phyloP scores from a whole-genome alignment of 2,797 vertebrate genomes.

The Pseudochromis fuscus region DNA sequence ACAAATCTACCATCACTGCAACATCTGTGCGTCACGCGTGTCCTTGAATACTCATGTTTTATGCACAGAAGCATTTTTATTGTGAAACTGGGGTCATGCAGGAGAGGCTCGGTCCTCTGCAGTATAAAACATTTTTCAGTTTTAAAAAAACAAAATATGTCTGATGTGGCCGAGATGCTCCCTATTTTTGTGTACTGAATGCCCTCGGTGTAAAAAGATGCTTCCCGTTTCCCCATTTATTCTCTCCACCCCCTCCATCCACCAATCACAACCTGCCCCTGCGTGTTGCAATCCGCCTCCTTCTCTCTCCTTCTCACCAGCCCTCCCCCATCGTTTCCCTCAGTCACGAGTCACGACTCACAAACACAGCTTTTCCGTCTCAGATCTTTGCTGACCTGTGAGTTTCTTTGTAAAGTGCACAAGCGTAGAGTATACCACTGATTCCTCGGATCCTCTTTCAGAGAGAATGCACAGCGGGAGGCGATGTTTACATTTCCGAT shows the following conservation, averaged over 20 bases:
- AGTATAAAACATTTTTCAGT: background rate
- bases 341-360: conserved; percentile 82
- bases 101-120: background rate
- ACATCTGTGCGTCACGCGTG: conserved; percentile 51
- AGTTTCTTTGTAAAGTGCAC: conserved; percentile 38
- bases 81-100: background rate
- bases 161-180: conserved; percentile 33
- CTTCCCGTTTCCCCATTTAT: conserved; percentile 72
- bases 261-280: conserved; percentile 79
- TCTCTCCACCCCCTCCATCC: conserved; percentile 81
- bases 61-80: conserved; percentile 19
- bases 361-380: conserved; percentile 55
- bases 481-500: conserved; percentile 27
- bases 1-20: conserved; percentile 34
- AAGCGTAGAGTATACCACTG: conserved; percentile 7
- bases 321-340: conserved; percentile 68
- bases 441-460: conserved; percentile 19
- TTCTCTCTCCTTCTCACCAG: conserved; percentile 51
- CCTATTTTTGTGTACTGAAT: conserved; percentile 63
- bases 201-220: conserved; percentile 65
- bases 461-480: conserved; percentile 16
- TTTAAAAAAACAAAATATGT: conserved; percentile 39
- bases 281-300: conserved; percentile 54
- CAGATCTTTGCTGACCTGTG: conserved; percentile 67
- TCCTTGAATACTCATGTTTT: conserved; percentile 57